phyloP scores from a whole-genome alignment of 2,113 vertebrate species.

The Bos javanicus region DNA sequence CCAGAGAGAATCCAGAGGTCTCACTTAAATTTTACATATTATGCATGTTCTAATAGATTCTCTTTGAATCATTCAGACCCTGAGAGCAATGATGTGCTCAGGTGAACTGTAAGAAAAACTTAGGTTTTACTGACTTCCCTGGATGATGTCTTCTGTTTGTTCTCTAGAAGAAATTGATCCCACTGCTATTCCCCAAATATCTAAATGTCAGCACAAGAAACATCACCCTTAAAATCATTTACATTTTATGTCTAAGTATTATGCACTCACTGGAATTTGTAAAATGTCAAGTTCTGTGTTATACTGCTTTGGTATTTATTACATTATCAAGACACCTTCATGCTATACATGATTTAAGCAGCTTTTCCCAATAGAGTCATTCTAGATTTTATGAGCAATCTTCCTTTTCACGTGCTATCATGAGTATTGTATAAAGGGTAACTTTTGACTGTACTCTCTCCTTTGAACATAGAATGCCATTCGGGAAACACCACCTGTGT shows the following conservation, averaged over 20 bases:
- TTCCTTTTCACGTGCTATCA: background rate
- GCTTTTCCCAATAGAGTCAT: conserved; percentile 1
- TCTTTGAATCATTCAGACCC: background rate
- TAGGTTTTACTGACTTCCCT: conserved; percentile 64
- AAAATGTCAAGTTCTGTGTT: conserved; percentile 27
- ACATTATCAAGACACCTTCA: conserved; percentile 38
- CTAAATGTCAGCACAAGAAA: background rate
- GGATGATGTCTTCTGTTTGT: background rate
- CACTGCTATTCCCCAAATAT: background rate
- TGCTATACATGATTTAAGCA: conserved; percentile 36
- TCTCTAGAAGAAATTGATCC: conserved; percentile 41
- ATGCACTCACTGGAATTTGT: background rate
- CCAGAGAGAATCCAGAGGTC: background rate
- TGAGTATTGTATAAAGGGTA: background rate
- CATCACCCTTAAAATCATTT: conserved; percentile 1
- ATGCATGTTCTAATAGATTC: background rate
- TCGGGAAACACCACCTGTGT: background rate
- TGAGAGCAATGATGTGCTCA: background rate
- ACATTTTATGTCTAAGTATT: conserved; percentile 25
- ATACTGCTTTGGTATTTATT: background rate
- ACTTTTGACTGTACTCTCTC: background rate
- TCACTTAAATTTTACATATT: background rate
- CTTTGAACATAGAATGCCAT: background rate
- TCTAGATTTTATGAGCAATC: background rate
- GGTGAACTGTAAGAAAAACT: conserved; percentile 37